Percentiles rank a stretch among this genome's conserved stretches.
Evolutionary conservation across 2,113 vertebrate genomes (phyloP).

Genomic region (Bufo bufo): DNA sequence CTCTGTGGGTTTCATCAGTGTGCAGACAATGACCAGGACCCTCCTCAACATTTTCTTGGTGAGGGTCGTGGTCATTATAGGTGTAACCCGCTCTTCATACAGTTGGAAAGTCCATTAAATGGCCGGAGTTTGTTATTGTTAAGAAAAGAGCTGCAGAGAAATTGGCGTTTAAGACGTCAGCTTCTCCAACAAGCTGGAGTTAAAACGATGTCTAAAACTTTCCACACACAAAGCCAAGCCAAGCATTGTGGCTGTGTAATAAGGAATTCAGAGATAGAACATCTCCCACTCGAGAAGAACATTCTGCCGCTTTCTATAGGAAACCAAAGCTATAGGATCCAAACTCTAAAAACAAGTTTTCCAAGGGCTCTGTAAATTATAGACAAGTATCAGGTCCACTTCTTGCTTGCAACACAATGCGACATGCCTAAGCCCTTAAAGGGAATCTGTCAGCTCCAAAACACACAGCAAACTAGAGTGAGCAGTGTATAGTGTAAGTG

Average conservation of each 20-base stretch:
- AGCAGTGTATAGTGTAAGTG: too few species aligned
- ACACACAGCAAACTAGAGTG: too few species aligned
- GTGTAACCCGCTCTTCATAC: background rate
- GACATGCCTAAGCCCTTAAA: background rate
- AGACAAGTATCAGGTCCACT: background rate
- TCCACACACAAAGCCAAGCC: slow-evolving; percentile 63
- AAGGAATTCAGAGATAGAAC: slow-evolving; percentile 59
- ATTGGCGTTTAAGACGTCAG: slow-evolving; percentile 61
- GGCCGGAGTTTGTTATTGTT: slow-evolving; percentile 57
- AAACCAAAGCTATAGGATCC: background rate
- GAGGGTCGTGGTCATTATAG: too few species aligned
- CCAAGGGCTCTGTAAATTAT: too few species aligned
- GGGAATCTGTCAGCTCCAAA: too few species aligned
- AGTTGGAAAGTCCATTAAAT: slow-evolving; percentile 33
- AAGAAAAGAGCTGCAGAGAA: slow-evolving; percentile 46
- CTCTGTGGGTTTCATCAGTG: background rate
- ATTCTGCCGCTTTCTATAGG: slow-evolving; percentile 25
- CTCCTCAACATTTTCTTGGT: too few species aligned
- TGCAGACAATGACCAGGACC: background rate
- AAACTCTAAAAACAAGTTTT: background rate
- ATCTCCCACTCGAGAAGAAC: slow-evolving; percentile 59
- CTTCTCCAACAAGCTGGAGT: slow-evolving; percentile 63
- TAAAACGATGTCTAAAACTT: slow-evolving; percentile 66
- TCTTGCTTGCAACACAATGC: background rate
- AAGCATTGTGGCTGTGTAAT: slow-evolving; percentile 58